These are phyloP conservation scores for Chaitophorus viminalis DNA, from an alignment of 2,888 invertebrate species.

Conservation along the genomic window DNA sequence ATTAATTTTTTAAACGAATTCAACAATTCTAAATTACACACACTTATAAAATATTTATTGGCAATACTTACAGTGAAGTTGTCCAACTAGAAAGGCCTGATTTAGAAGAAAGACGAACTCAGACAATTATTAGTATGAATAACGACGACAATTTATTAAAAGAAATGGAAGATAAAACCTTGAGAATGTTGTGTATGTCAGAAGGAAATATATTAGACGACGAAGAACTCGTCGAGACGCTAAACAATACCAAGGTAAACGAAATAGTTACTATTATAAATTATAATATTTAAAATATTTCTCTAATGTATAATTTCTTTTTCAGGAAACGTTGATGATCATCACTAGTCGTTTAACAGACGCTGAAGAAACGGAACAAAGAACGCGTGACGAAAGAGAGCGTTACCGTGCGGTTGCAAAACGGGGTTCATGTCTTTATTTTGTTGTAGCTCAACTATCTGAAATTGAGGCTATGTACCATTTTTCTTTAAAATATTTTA, in stretches of 20 bases:
- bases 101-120: constrained; percentile 82
- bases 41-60: not conserved
- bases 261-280: not conserved
- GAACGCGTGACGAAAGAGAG: constrained; percentile 76
- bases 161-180: constrained; percentile 89
- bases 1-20: not conserved
- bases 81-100: constrained; percentile 92
- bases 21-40: not conserved
- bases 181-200: constrained; percentile 82
- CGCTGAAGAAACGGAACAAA: constrained; percentile 86
- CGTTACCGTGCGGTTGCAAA: constrained; percentile 87
- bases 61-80: constrained; percentile 72
- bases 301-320: not conserved
- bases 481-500: constrained; percentile 90
- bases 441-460: constrained; percentile 89
- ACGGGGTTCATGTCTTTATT: constrained; percentile 87
- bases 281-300: not conserved
- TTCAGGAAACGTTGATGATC: constrained; percentile 81
- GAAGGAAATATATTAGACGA: constrained; percentile 93
- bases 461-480: constrained; percentile 97
- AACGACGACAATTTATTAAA: constrained; percentile 85
- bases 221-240: constrained; percentile 89
- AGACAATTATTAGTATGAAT: constrained; percentile 86
- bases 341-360: constrained; percentile 87
- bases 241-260: constrained; percentile 85